These are phyloP conservation scores for Passer montanus DNA, from an alignment of 2,113 vertebrate species.

Conservation along the genomic window DNA sequence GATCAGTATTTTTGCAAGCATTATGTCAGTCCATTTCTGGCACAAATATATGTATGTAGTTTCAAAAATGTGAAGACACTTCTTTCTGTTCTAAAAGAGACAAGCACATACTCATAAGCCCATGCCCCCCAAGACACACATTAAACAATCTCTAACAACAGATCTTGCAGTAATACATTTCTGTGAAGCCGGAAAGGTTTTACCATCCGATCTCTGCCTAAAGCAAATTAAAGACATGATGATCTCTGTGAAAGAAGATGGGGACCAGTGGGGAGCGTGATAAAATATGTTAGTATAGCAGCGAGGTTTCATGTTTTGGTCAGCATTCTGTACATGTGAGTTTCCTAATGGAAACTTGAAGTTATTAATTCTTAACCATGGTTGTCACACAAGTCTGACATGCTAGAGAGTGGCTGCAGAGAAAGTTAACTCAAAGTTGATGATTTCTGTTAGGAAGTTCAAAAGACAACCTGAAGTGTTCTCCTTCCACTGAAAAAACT, in stretches of 20 bases:
- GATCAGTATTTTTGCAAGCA: neutral
- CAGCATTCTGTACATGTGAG: neutral
- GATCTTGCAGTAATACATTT: neutral
- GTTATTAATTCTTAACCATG: neutral
- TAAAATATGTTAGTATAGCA: neutral
- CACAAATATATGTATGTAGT: neutral
- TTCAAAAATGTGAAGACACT: neutral
- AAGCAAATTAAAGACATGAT: neutral
- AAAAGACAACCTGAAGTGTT: neutral
- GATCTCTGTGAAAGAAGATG: neutral
- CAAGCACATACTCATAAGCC: neutral
- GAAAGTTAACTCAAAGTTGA: neutral
- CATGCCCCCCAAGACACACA: neutral
- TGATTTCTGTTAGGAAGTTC: neutral
- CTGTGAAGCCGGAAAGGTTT: neutral
- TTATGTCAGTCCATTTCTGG: neutral
- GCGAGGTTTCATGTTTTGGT: neutral
- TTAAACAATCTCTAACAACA: neutral
- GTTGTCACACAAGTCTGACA: neutral
- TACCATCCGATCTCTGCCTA: neutral
- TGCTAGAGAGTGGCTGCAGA: neutral
- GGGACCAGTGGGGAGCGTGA: neutral
- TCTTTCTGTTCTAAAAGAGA: neutral
- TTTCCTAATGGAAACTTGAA: neutral
- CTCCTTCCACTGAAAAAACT: neutral